phyloP scores from a whole-genome alignment of 2,797 vertebrate species.

The Gobionotothen gibberifrons region DNA sequence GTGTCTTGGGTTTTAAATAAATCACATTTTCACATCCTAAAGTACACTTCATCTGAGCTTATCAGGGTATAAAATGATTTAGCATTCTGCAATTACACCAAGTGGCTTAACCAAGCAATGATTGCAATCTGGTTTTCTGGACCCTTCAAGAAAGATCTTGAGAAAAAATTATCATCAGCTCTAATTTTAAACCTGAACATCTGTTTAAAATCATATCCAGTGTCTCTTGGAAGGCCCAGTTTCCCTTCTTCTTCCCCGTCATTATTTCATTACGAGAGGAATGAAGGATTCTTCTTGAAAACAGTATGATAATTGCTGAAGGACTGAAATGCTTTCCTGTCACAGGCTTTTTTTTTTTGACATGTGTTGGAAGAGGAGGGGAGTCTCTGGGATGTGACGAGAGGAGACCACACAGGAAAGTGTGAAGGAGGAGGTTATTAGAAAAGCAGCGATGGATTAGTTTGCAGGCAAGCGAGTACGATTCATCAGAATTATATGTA shows the following conservation, averaged over 20 bases:
- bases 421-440: slow-evolving; percentile 38
- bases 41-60: slow-evolving; percentile 19
- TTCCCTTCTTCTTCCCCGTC: slow-evolving; percentile 14
- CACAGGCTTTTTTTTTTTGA: slow-evolving; percentile 67
- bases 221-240: slow-evolving; percentile 61
- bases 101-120: slow-evolving; percentile 20
- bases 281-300: slow-evolving; percentile 66
- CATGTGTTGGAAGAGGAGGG: slow-evolving; percentile 48
- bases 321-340: slow-evolving; percentile 71
- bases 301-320: slow-evolving; percentile 73
- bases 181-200: slow-evolving; percentile 67
- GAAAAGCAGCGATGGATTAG: slow-evolving; percentile 12
- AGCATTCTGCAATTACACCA: slow-evolving; percentile 20
- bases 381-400: slow-evolving; percentile 40
- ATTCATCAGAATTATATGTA: slow-evolving; percentile 28
- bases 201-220: slow-evolving; percentile 71
- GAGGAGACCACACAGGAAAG: slow-evolving; percentile 68
- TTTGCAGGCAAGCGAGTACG: slow-evolving; percentile 22
- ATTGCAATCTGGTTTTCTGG: slow-evolving; percentile 26
- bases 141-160: slow-evolving; percentile 35
- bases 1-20: slow-evolving; percentile 7
- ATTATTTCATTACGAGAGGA: slow-evolving; percentile 68
- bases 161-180: slow-evolving; percentile 59
- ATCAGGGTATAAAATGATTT: slow-evolving; percentile 13
- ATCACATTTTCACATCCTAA: slow-evolving; percentile 32